Percentiles rank a stretch among this genome's conserved stretches.
Conservation (phyloP, 35 echinoderm and acorn worm genomes). For the Lytechinus variegatus region DNA sequence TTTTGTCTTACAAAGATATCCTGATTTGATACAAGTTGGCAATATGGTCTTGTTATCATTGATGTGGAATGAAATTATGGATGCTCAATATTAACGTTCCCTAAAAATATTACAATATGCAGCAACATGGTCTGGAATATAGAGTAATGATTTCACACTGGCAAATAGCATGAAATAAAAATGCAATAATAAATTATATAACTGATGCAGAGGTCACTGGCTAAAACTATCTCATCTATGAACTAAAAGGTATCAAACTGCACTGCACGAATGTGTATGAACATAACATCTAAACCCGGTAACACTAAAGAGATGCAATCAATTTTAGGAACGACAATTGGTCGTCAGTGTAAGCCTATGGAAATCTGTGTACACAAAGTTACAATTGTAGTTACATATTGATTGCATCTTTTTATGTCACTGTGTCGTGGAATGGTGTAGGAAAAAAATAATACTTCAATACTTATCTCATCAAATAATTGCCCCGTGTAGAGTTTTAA, state of each 20-base stretch:
- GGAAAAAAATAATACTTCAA: not conserved
- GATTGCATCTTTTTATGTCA: too few relatives aligned
- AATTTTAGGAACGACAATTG: too few relatives aligned
- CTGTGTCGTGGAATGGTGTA: not conserved
- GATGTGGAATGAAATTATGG: too few relatives aligned
- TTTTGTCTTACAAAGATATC: too few relatives aligned
- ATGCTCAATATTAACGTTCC: not conserved
- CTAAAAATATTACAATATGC: not conserved
- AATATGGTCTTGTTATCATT: too few relatives aligned
- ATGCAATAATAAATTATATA: not conserved
- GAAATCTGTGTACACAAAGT: too few relatives aligned
- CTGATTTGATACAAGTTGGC: too few relatives aligned
- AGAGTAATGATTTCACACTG: not conserved
- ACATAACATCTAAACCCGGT: not conserved
- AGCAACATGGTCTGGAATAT: not conserved
- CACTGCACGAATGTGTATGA: conserved; percentile 3
- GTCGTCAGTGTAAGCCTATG: too few relatives aligned
- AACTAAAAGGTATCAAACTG: not conserved
- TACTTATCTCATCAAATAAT: not conserved
- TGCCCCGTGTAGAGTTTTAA: not conserved
- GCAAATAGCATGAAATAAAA: not conserved
- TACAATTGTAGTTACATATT: too few relatives aligned
- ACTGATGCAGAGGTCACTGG: not conserved
- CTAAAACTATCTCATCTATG: not conserved
- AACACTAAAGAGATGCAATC: too few relatives aligned